Base-by-base conservation (phyloP, 2,888 invertebrate species). In the Diogma glabrata region DNA sequence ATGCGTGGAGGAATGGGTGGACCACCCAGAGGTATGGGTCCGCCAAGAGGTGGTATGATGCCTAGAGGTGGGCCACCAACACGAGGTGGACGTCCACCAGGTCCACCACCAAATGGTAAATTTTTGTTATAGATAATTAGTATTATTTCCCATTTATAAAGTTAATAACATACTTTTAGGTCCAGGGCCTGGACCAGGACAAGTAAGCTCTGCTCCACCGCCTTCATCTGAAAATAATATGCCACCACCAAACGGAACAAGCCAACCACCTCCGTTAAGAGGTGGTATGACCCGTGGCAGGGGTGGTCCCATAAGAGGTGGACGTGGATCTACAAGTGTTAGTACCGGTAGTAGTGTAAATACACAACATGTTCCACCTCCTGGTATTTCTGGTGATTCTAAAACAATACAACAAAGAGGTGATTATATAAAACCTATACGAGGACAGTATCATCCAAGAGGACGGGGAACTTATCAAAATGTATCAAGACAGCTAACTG, bases 21-120 rank as follows among this genome's bases (percentile, higher is more conserved):
- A 7, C 59, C 58, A 26, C 56, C 57, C 23, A 55, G 54, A 40
- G 54, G 54, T 12, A 52, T 52, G 28, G 54, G 56, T 8, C 53
- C 52, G 5, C 57, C 56, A 16, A 53, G 68, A 45, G 54, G 59
- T 22, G 46, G 46, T 20, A 33, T 30, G 30, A 33, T 30, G 30
- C 38, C 50, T 14, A 26, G 50, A 46, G 46, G 46, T 7, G 23
- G 23, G 16, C 46, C 46, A 16, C 16, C 46, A 46, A 24, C 46
- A 10, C 23, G 46, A 26, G 67, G 63, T 9, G 57, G 59, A 23
- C 62, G 69, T 3, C 67, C 67, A 10, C 67, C 67, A 9, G 56
- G 66, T 51, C 67, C 69, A 54, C 59, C 58, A n/a, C 47, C 53
- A 19, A 68, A 69, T 55, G 63, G 69, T 68, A 63, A 67, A 67